A percentile compares a stretch with the other conserved stretches of the same genome.
Evolutionary conservation across 2,888 invertebrate species (phyloP).

Genomic region (Leptinotarsa haldemani): DNA sequence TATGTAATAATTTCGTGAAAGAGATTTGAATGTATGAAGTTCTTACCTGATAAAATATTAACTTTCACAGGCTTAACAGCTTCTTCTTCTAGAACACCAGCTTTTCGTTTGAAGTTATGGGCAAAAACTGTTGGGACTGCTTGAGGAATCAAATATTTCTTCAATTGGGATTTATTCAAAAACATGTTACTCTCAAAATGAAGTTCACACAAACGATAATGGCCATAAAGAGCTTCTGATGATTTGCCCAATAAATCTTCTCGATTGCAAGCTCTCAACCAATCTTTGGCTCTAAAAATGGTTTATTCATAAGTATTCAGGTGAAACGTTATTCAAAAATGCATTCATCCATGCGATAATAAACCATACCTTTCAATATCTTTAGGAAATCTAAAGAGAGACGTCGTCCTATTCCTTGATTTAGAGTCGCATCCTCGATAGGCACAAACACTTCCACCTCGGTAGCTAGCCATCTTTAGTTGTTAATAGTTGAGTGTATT

Average conservation of each 20-base stretch:
- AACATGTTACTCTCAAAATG: constrained; percentile 19
- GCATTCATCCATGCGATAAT: neutral
- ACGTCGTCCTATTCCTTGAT: constrained; percentile 2
- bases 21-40: neutral
- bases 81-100: neutral
- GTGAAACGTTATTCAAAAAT: neutral
- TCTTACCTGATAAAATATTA: constrained; percentile 4
- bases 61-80: constrained; percentile 14
- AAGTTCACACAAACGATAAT: constrained; percentile 19
- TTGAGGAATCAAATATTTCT: neutral
- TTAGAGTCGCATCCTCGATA: constrained; percentile 1
- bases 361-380: constrained; percentile 12
- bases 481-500: too few species aligned
- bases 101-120: neutral
- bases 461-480: constrained; percentile 5
- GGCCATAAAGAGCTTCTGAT: neutral
- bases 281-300: constrained; percentile 16
- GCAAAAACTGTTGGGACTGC: constrained; percentile 18
- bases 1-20: neutral
- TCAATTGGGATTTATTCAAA: constrained; percentile 1
- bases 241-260: constrained; percentile 23
- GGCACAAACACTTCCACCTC: constrained; percentile 3
- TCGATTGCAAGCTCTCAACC: constrained; percentile 26
- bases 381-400: constrained; percentile 7
- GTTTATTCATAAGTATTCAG: constrained; percentile 8